Conservation (phyloP, 30 jellyfish, hydroid and myxozoan genomes). For the Aurelia aurita region DNA sequence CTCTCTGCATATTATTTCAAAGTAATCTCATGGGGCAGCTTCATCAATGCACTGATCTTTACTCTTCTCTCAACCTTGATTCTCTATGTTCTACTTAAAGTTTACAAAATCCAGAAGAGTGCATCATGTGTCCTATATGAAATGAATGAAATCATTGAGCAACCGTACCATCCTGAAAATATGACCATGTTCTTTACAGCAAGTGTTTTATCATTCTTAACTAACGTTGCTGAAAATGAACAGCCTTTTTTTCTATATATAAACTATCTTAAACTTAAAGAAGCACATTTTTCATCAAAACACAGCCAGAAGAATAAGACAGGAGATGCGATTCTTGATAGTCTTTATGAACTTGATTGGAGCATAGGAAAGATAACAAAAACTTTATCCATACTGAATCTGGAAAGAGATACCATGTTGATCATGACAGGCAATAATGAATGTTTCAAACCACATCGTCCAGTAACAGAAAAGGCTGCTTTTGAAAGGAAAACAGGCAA, state of each 20-base stretch:
- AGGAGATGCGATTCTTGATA: background rate
- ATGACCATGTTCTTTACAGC: conserved; percentile 65
- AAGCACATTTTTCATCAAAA: conserved; percentile 57
- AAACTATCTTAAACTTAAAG: conserved; percentile 47
- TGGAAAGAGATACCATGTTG: conserved; percentile 37
- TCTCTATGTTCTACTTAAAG: background rate
- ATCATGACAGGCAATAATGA: conserved; percentile 66
- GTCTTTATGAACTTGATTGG: conserved; percentile 79
- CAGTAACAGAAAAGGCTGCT: background rate
- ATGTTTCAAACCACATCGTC: background rate
- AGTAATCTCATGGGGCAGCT: conserved; percentile 4
- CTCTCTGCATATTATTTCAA: conserved; percentile 30
- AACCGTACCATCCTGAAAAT: conserved; percentile 73
- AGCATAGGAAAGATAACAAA: conserved; percentile 69
- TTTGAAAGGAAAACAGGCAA: too few relatives aligned
- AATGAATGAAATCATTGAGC: conserved; percentile 51
- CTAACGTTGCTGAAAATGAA: background rate
- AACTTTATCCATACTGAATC: conserved; percentile 16
- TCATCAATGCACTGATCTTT: conserved; percentile 50
- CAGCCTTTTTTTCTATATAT: conserved; percentile 59
- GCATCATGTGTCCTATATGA: conserved; percentile 75
- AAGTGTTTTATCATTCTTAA: conserved; percentile 20
- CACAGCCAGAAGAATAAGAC: background rate
- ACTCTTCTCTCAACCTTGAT: conserved; percentile 42
- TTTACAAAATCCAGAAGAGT: conserved; percentile 63